Evolutionary conservation across 35 echinoderm and acorn worm genomes (phyloP).

Genomic region (Amphiura filiformis): DNA sequence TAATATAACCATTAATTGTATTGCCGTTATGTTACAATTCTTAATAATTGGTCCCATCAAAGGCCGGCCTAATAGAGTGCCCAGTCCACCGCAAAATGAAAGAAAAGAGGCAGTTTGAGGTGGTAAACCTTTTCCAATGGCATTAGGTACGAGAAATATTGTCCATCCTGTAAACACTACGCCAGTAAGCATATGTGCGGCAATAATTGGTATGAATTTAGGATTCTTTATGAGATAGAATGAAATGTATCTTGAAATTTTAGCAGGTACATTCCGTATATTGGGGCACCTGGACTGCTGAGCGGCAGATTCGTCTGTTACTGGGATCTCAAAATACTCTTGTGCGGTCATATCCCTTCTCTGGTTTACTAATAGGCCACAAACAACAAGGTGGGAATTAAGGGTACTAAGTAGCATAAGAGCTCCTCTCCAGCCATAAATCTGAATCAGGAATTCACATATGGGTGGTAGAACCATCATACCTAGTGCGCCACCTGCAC

Average conservation of each 20-base stretch:
- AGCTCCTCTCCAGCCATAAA: constrained; percentile 18
- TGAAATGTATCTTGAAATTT: neutral
- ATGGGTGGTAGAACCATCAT: constrained; percentile 18
- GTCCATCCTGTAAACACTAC: neutral
- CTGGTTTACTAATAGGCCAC: neutral
- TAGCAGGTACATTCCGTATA: neutral
- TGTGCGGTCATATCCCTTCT: neutral
- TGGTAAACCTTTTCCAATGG: neutral
- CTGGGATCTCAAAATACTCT: too few species aligned
- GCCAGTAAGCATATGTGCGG: neutral
- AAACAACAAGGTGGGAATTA: neutral
- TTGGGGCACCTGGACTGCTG: neutral
- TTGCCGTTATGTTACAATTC: neutral
- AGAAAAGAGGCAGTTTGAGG: neutral
- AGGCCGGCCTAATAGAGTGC: neutral
- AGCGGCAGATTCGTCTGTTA: too few species aligned
- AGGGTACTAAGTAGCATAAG: neutral
- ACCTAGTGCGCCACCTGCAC: constrained; percentile 14
- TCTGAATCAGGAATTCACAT: neutral
- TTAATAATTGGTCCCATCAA: neutral
- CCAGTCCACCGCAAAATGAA: neutral
- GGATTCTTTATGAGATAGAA: neutral
- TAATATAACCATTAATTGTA: neutral
- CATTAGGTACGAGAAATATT: neutral
- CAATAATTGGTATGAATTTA: neutral